A percentile compares a stretch with the other conserved stretches of the same genome.
Conservation (phyloP, 2,113 vertebrate species). For the Tringa solitaria region DNA sequence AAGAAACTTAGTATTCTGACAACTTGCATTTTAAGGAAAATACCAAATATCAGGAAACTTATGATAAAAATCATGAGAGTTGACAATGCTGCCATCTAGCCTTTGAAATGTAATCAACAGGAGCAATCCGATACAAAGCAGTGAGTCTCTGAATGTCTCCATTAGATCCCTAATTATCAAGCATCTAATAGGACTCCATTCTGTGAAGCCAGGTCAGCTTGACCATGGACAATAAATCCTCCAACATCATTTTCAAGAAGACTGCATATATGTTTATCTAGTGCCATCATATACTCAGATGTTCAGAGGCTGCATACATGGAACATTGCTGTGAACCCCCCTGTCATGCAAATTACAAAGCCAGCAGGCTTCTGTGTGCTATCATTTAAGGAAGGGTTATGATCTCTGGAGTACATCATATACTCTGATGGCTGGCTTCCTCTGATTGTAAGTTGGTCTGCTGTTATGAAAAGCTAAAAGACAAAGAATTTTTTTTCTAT, state of each 20-base stretch:
- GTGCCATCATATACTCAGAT: not conserved
- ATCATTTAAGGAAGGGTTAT: not conserved
- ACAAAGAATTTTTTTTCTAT: not conserved
- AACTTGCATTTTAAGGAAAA: not conserved
- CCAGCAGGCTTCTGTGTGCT: not conserved
- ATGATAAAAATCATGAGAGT: constrained; percentile 11
- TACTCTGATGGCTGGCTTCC: not conserved
- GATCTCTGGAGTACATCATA: not conserved
- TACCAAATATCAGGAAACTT: not conserved
- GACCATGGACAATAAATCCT: not conserved
- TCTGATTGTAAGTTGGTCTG: not conserved
- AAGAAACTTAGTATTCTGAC: not conserved
- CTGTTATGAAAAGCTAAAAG: not conserved
- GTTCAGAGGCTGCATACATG: not conserved
- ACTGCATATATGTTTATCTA: not conserved
- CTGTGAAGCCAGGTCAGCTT: not conserved
- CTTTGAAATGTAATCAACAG: not conserved
- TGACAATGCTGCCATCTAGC: constrained; percentile 65
- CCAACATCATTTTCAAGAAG: not conserved
- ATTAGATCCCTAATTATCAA: not conserved
- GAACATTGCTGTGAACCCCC: not conserved
- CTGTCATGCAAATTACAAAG: not conserved
- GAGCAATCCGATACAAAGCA: not conserved
- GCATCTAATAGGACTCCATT: not conserved
- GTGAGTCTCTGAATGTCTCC: not conserved